Evolutionary conservation across 2,797 vertebrate species (phyloP).

Genomic region (Darevskia mixta): DNA sequence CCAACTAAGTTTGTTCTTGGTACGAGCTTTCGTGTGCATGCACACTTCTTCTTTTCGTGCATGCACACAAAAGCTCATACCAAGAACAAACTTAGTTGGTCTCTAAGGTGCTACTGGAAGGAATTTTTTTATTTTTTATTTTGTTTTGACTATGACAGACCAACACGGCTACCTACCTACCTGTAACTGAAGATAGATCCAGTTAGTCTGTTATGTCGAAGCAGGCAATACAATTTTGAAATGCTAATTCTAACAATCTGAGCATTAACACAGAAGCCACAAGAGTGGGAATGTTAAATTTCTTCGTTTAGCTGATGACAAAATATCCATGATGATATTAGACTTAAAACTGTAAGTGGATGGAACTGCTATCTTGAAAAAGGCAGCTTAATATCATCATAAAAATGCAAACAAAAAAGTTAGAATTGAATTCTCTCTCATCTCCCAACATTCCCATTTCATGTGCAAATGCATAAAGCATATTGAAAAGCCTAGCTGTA

Average conservation of each 20-base stretch:
- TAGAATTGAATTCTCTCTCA: conserved; percentile 55
- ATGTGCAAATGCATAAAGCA: conserved; percentile 47
- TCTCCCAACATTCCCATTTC: conserved; percentile 14
- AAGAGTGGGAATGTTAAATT: not conserved
- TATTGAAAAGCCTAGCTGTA: conserved; percentile 57
- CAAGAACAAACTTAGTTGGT: too few species aligned
- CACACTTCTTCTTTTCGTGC: too few species aligned
- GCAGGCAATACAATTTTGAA: not conserved
- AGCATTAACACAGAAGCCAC: conserved; percentile 24
- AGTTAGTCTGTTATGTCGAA: conserved; percentile 17
- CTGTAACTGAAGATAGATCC: conserved; percentile 13
- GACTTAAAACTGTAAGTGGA: conserved; percentile 33
- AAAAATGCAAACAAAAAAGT: conserved; percentile 67
- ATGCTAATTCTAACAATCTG: not conserved
- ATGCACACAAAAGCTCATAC: too few species aligned
- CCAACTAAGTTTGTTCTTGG: too few species aligned
- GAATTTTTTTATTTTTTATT: too few species aligned
- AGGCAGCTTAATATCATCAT: conserved; percentile 55
- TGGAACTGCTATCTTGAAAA: conserved; percentile 53
- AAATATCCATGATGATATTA: conserved; percentile 44
- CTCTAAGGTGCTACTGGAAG: too few species aligned
- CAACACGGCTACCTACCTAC: too few species aligned
- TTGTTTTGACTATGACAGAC: too few species aligned
- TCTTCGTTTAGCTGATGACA: conserved; percentile 31
- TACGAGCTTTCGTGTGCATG: too few species aligned